Evolutionary conservation across 2,113 vertebrate genomes (phyloP), one percentile per base, ranked within the genome.

Genomic region (Crocuta crocuta): DNA sequence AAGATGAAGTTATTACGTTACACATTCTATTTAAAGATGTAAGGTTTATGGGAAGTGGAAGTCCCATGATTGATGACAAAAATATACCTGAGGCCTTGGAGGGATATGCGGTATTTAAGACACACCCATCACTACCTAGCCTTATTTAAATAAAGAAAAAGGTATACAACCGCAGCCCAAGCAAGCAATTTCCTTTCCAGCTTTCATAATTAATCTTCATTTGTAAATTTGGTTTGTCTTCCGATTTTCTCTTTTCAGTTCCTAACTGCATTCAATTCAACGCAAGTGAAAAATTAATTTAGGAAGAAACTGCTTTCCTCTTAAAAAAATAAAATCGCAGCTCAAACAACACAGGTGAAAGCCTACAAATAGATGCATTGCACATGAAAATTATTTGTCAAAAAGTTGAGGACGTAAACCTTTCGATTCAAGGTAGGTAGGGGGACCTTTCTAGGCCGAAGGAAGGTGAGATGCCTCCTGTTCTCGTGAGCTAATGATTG

Each of bases 251-350:
- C 35, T 95, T 93, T 92, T 81, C 15, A 55, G 92, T 95, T 96
- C 92, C 81, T 96, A 43, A 95, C 83, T 91, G 85, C 66, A 92
- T 84, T 88, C 80, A 92, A 39, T 89, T 97, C 88, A 93, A 68
- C 10, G 10, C 95, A 94, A 97, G 73, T 73, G 87, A 98, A 95
- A 94, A 92, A 95, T 95, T 96, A 97, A 97, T 96, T 97, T 97
- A 97, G 74, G 90, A 94, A 96, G 63, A 91, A 92, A 78, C 61
- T 82, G 80, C 89, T 95, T 93, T 71, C 66, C 53, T 48, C 76
- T 95, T 66, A 39, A 31, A 85, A 68, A 89, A 80, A 84, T 82
- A 65, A 74, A 90, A 70, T 17, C 31, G 66, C 10, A 92, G 48
- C 55, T 90, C 24, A 43, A 82, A 79, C 12, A 91, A 82, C 53